Conservation (phyloP, 1,140 invertebrate species). For the Monochamus saltuarius region DNA sequence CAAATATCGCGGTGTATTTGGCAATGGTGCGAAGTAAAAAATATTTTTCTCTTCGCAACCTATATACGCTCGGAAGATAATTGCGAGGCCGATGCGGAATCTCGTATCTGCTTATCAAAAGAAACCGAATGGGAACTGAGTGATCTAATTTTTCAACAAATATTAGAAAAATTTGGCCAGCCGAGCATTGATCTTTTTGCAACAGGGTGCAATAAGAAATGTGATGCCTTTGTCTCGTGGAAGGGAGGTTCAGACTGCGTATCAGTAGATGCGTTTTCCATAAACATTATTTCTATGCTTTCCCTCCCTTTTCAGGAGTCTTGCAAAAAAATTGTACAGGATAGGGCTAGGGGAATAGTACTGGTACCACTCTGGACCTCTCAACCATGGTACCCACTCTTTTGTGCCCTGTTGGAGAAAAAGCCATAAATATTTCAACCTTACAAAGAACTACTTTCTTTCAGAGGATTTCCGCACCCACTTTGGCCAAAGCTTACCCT, state of each 20-base stretch:
- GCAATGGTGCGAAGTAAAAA: constrained; percentile 34
- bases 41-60: constrained; percentile 36
- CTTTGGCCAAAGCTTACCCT: constrained; percentile 1
- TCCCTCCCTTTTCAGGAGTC: constrained; percentile 37
- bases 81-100: constrained; percentile 32
- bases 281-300: constrained; percentile 39
- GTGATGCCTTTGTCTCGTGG: constrained; percentile 38
- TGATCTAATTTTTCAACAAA: constrained; percentile 5
- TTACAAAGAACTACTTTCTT: too few relatives aligned
- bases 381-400: constrained; percentile 46
- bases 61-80: constrained; percentile 35
- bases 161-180: constrained; percentile 19
- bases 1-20: constrained; percentile 28
- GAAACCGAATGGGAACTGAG: constrained; percentile 30
- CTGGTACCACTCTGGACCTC: constrained; percentile 39
- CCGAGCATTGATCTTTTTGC: constrained; percentile 41
- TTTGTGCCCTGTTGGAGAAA: constrained; percentile 1
- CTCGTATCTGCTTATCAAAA: constrained; percentile 18
- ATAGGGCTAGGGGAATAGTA: constrained; percentile 35
- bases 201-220: constrained; percentile 36
- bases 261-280: constrained; percentile 40
- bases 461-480: background rate
- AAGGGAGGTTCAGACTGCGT: constrained; percentile 29
- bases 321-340: constrained; percentile 39
- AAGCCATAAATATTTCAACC: too few relatives aligned